phyloP scores from a whole-genome alignment of 2,797 vertebrate genomes.

The Pangasius djambal region DNA sequence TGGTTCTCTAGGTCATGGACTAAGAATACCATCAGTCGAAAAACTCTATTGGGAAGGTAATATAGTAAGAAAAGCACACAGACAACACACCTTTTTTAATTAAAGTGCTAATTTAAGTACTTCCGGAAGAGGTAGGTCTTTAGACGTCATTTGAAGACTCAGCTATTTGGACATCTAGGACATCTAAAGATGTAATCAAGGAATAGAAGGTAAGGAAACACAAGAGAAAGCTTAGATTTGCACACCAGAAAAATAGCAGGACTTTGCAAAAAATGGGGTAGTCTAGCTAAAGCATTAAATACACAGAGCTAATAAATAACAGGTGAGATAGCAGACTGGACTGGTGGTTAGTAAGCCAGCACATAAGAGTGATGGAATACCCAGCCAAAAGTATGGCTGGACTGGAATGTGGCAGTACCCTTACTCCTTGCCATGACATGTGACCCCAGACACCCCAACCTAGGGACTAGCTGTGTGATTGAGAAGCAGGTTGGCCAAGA shows the following conservation, averaged over 20 bases:
- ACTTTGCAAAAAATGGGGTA: neutral
- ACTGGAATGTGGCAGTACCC: neutral
- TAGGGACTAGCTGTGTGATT: neutral
- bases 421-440: neutral
- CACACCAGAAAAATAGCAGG: neutral
- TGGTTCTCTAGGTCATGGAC: too few relatives aligned
- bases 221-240: neutral
- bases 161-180: too few relatives aligned
- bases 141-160: too few relatives aligned
- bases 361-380: neutral
- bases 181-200: neutral
- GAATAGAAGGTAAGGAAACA: neutral
- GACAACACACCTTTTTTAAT: too few relatives aligned
- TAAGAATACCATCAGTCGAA: too few relatives aligned
- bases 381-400: too few relatives aligned
- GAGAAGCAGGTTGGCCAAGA: neutral
- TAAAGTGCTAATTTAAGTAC: too few relatives aligned
- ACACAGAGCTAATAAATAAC: neutral
- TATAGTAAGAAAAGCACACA: too few relatives aligned
- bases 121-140: too few relatives aligned
- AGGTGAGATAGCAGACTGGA: neutral
- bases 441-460: neutral
- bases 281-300: neutral
- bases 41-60: too few relatives aligned
- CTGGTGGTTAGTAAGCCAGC: neutral